Base-by-base conservation (phyloP, 2,113 vertebrate genomes). In the Nansenia antarctica region DNA sequence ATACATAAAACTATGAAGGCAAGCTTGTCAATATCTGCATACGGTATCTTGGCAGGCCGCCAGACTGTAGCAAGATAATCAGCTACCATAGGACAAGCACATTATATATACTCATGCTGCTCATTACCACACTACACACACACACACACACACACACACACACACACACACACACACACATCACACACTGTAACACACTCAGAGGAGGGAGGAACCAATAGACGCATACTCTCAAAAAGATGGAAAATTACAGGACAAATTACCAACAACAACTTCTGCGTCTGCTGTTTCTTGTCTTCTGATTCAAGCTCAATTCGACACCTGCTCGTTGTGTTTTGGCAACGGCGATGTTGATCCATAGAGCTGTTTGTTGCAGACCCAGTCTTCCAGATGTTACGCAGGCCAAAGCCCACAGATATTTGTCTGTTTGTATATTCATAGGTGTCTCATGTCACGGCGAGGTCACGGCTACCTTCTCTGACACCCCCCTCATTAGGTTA, bases 401-500 rank as follows among this genome's bases (percentile, higher is more conserved):
- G 34, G 66, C 70, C 1, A 7, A 32, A 8, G 14, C 29, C 65
- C 32, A 53, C 62, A 53, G 4, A 18, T 61, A 1, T 66, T 82
- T 30, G 42, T 82, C 85, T 82, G n/a, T n/a, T n/a, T n/a, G n/a
- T 64, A 31, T 70, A 20, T 65, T 26, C 62, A 34, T 54, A 60
- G 79, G 84, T 83, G 68, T 62, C 62, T 77, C 0, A 57, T 57
- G 82, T 69, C 74, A 57, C 59, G 66, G 30, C 8, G 58, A 72
- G 77, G 79, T 81, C 70, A 45, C 67, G 6, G 60, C 68, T 79
- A 82, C 61, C 82, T 84, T 72, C 54, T 68, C 58, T 35, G 70
- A 79, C 81, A 81, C 77, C 77, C 78, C 60, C 77, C 77, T 87
- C 85, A 89, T 88, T 89, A 86, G 76, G 73, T 87, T 87, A 91